Evolutionary conservation across 2,797 vertebrate genomes (phyloP).

Genomic region (Aeoliscus strigatus): DNA sequence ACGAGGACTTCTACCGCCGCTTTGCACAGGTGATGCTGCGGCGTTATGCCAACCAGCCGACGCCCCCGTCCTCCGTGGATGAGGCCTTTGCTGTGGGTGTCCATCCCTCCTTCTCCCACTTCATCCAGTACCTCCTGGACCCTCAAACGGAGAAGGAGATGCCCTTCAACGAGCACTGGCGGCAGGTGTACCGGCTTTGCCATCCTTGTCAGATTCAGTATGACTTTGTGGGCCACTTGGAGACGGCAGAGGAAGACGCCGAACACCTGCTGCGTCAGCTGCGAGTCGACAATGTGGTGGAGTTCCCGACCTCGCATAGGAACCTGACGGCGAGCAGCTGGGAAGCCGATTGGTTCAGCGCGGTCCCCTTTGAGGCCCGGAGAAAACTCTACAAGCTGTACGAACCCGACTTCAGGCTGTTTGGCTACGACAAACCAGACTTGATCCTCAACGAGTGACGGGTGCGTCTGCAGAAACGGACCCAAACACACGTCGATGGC

Average conservation of each 20-base stretch:
- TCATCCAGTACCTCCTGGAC: slow-evolving; percentile 94
- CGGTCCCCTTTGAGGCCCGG: slow-evolving; percentile 79
- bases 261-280: slow-evolving; percentile 83
- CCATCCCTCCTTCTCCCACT: slow-evolving; percentile 86
- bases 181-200: slow-evolving; percentile 89
- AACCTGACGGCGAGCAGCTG: slow-evolving; percentile 88
- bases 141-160: slow-evolving; percentile 85
- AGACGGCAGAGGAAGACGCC: slow-evolving; percentile 85
- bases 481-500: background rate
- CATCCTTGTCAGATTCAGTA: slow-evolving; percentile 95
- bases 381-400: slow-evolving; percentile 87
- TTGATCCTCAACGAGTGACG: slow-evolving; percentile 63
- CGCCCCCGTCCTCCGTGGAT: slow-evolving; percentile 80
- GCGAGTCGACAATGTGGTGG: slow-evolving; percentile 83
- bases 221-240: slow-evolving; percentile 90
- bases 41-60: slow-evolving; percentile 82
- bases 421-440: slow-evolving; percentile 88
- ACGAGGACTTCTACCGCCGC: slow-evolving; percentile 88
- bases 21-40: slow-evolving; percentile 88
- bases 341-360: slow-evolving; percentile 86
- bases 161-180: slow-evolving; percentile 97
- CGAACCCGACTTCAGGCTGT: slow-evolving; percentile 88
- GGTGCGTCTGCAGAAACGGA: slow-evolving; percentile 61
- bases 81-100: slow-evolving; percentile 85
- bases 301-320: slow-evolving; percentile 82